phyloP scores from a whole-genome alignment of 2,888 invertebrate species.

The Pachydiplax longipennis region DNA sequence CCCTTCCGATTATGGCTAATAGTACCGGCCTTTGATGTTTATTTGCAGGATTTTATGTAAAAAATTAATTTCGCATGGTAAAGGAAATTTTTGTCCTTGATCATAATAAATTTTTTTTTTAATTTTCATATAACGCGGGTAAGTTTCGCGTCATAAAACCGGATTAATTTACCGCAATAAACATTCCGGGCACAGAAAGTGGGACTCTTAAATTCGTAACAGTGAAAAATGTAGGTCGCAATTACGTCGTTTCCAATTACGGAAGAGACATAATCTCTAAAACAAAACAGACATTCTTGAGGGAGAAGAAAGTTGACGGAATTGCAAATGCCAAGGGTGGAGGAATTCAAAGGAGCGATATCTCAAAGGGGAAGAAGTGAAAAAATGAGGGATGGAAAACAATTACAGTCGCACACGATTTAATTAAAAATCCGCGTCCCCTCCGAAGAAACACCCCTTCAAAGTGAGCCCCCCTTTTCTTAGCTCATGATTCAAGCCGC shows the following conservation, averaged over 20 bases:
- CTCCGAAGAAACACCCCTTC: neutral
- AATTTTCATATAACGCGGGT: too few species aligned
- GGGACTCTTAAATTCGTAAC: neutral
- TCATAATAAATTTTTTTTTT: too few species aligned
- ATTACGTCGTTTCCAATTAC: neutral
- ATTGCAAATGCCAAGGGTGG: neutral
- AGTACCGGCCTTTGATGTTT: too few species aligned
- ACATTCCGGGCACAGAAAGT: neutral
- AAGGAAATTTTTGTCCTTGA: too few species aligned
- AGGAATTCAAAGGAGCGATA: neutral
- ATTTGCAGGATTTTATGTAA: too few species aligned
- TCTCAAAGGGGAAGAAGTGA: slow-evolving; percentile 18
- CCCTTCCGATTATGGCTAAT: too few species aligned
- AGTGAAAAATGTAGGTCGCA: neutral
- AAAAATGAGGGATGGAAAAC: slow-evolving; percentile 23
- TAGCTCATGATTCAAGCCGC: neutral
- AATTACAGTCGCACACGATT: slow-evolving; percentile 43
- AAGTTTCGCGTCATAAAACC: too few species aligned
- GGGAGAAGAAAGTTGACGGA: neutral
- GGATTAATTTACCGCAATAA: neutral
- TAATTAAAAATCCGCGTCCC: slow-evolving; percentile 29
- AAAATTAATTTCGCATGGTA: too few species aligned
- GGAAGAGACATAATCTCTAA: neutral
- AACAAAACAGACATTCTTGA: neutral
- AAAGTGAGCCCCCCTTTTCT: neutral